Evolutionary conservation across 2,797 vertebrate species (phyloP).

Genomic region (Poliocrania exsul): DNA sequence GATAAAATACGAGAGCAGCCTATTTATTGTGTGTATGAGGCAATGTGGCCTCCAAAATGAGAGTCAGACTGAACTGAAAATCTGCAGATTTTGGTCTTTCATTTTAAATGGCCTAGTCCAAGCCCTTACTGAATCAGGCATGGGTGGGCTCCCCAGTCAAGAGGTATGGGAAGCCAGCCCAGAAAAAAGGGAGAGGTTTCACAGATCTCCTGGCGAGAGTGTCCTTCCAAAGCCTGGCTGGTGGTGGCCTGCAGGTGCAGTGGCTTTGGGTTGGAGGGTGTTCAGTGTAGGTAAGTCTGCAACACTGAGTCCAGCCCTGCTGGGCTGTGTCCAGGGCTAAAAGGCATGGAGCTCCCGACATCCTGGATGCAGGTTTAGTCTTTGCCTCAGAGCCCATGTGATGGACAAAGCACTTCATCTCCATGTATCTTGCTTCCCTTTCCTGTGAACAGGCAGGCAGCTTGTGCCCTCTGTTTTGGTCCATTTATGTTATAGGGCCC

Average conservation of each 20-base stretch:
- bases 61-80: background rate
- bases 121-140: background rate
- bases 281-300: background rate
- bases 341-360: background rate
- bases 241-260: background rate
- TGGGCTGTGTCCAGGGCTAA: background rate
- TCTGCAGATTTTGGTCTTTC: background rate
- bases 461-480: background rate
- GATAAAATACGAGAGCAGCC: background rate
- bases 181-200: background rate
- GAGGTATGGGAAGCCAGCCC: rapidly evolving
- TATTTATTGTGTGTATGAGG: background rate
- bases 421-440: background rate
- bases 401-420: background rate
- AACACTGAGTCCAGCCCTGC: rapidly evolving
- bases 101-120: background rate
- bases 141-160: rapidly evolving
- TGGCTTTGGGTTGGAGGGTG: background rate
- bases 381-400: background rate
- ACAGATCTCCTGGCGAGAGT: rapidly evolving
- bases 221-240: background rate
- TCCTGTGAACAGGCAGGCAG: background rate
- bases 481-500: background rate
- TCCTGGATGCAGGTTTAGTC: background rate
- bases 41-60: background rate